Percentiles rank a stretch among this genome's conserved stretches.
These are phyloP conservation scores for Stegodyphus dumicola DNA, from an alignment of 1,140 invertebrate genomes.

Conservation along the genomic window DNA sequence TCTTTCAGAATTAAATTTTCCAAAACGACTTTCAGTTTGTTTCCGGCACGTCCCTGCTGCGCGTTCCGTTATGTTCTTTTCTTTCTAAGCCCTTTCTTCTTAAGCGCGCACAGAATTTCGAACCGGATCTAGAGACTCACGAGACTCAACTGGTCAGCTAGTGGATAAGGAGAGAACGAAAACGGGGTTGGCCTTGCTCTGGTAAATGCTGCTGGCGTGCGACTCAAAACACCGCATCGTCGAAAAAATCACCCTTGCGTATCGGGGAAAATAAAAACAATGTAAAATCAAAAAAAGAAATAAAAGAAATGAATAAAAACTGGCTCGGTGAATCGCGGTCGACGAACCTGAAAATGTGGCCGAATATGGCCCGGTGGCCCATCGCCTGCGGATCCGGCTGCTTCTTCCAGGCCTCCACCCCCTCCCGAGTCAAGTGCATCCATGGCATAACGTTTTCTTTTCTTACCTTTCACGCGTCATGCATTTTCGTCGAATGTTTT, in stretches of 20 bases:
- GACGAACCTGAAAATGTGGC: conserved; percentile 56
- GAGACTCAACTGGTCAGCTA: not conserved
- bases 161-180: not conserved
- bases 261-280: not conserved
- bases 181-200: not conserved
- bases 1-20: too few relatives aligned
- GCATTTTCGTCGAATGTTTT: not conserved
- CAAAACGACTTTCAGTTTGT: too few relatives aligned
- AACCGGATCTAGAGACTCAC: not conserved
- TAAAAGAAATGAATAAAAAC: conserved; percentile 2
- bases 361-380: conserved; percentile 33
- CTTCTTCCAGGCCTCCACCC: not conserved
- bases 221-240: not conserved
- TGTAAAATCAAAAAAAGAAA: not conserved
- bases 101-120: not conserved
- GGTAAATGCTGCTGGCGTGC: not conserved
- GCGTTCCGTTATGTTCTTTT: not conserved
- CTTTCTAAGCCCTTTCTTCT: not conserved
- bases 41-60: too few relatives aligned
- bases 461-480: not conserved
- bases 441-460: not conserved
- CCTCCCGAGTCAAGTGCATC: not conserved
- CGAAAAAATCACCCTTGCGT: not conserved
- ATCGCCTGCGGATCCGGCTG: conserved; percentile 41
- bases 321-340: conserved; percentile 43